A percentile compares a stretch with the other conserved stretches of the same genome.
Conservation (phyloP, 2,888 invertebrate genomes). For the Pristionchus fissidentatus region DNA sequence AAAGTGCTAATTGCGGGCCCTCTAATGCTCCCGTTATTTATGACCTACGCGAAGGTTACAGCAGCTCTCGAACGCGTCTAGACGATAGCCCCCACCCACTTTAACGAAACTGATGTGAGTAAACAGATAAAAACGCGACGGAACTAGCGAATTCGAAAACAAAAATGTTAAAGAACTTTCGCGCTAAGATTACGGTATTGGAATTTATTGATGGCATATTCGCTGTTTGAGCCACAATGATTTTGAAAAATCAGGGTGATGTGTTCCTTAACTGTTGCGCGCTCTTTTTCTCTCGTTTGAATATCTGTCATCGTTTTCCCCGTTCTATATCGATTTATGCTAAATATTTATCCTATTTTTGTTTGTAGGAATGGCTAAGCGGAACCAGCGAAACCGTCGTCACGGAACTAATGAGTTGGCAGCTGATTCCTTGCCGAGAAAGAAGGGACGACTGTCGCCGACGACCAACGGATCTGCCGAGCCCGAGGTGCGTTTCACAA, state of each 20-base stretch:
- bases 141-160: not conserved
- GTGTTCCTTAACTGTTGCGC: not conserved
- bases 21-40: slow-evolving; percentile 26
- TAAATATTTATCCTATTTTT: not conserved
- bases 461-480: not conserved
- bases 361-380: not conserved
- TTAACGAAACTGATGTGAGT: not conserved
- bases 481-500: not conserved
- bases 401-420: slow-evolving; percentile 13
- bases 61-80: slow-evolving; percentile 18
- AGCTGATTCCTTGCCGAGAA: not conserved
- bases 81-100: not conserved
- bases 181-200: not conserved
- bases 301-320: not conserved
- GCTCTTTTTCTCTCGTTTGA: not conserved
- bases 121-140: not conserved
- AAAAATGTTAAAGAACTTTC: not conserved
- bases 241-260: not conserved
- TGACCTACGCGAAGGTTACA: not conserved
- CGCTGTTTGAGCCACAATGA: not conserved
- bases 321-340: not conserved
- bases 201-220: not conserved
- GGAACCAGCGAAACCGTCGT: slow-evolving; percentile 13
- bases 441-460: slow-evolving; percentile 24
- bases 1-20: not conserved